Percentiles rank a stretch among this genome's conserved stretches.
Conservation (phyloP, 2,888 invertebrate genomes). For the Isotomurus palustris region DNA sequence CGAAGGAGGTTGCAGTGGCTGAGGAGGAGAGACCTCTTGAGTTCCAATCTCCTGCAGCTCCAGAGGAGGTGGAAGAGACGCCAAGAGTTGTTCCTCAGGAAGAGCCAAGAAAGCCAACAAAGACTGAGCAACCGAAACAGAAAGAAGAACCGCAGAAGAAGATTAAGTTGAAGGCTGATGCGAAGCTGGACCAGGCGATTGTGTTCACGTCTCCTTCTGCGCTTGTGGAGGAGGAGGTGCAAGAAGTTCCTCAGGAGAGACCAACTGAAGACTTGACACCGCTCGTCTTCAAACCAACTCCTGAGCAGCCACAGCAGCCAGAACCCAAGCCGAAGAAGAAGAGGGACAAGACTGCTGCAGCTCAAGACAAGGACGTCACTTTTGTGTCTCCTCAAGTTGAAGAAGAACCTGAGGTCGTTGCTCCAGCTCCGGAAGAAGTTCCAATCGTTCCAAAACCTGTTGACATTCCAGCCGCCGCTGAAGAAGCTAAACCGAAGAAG, state of each 20-base stretch:
- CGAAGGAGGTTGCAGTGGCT: background rate
- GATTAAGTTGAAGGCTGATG: slow-evolving; percentile 27
- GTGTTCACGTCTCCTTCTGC: background rate
- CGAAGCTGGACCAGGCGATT: slow-evolving; percentile 3
- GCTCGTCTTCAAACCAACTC: background rate
- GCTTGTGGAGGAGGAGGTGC: slow-evolving; percentile 48
- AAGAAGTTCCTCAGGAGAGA: background rate
- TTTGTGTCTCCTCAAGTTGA: background rate
- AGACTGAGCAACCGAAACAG: slow-evolving; percentile 8
- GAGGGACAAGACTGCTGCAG: background rate
- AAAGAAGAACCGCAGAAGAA: slow-evolving; percentile 54
- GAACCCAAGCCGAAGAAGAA: slow-evolving; percentile 4
- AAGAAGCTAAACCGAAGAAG: background rate
- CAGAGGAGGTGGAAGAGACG: background rate
- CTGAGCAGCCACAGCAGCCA: background rate
- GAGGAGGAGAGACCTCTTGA: background rate
- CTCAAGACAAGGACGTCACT: background rate
- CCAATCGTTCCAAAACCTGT: too few relatives aligned
- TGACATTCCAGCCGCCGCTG: too few relatives aligned
- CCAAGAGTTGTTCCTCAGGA: slow-evolving; percentile 6
- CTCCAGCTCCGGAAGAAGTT: too few relatives aligned
- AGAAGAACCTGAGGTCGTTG: too few relatives aligned
- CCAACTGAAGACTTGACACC: background rate
- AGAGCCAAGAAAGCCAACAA: too few relatives aligned
- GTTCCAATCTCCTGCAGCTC: slow-evolving; percentile 11